Evolutionary conservation across 1,140 invertebrate species (phyloP).

Genomic region (Drosophila subobscura): DNA sequence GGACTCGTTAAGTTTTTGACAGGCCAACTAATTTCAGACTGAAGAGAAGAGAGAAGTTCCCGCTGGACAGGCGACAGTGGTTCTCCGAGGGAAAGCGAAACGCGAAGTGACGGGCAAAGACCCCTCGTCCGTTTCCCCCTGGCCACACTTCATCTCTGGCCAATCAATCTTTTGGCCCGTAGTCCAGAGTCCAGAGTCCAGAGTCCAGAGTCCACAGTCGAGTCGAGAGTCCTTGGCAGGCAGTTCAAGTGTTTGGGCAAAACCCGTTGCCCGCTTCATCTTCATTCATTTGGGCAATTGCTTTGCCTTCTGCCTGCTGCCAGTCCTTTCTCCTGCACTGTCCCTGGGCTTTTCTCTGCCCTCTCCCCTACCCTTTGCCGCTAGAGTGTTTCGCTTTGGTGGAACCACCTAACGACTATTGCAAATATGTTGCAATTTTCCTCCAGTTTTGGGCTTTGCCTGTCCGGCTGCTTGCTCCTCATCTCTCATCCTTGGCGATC

Average conservation of each 20-base stretch:
- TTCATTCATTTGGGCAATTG: conserved; percentile 76
- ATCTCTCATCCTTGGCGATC: conserved; percentile 18
- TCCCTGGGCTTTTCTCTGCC: too few species aligned
- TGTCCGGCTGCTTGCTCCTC: conserved; percentile 25
- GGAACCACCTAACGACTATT: conserved; percentile 58
- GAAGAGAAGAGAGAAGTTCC: conserved; percentile 18
- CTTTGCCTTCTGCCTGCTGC: conserved; percentile 24
- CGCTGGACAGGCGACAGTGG: background rate
- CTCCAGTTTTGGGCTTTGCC: conserved; percentile 49
- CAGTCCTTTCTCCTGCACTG: conserved; percentile 1
- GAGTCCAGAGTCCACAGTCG: background rate
- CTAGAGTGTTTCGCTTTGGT: conserved; percentile 18
- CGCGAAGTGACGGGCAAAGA: conserved; percentile 44
- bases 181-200: background rate
- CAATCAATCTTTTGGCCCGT: conserved; percentile 55
- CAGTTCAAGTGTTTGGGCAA: conserved; percentile 52
- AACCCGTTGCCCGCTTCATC: conserved; percentile 59
- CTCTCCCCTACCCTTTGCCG: conserved; percentile 3
- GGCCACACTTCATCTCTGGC: conserved; percentile 18
- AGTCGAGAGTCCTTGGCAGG: conserved; percentile 26
- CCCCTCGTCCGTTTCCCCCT: conserved; percentile 9
- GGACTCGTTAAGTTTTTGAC: conserved; percentile 43
- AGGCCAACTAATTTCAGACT: conserved; percentile 52
- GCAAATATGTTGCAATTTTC: conserved; percentile 78
- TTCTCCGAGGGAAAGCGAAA: conserved; percentile 4